Conservation (phyloP, 2,797 vertebrate species). For the Helarctos malayanus region DNA sequence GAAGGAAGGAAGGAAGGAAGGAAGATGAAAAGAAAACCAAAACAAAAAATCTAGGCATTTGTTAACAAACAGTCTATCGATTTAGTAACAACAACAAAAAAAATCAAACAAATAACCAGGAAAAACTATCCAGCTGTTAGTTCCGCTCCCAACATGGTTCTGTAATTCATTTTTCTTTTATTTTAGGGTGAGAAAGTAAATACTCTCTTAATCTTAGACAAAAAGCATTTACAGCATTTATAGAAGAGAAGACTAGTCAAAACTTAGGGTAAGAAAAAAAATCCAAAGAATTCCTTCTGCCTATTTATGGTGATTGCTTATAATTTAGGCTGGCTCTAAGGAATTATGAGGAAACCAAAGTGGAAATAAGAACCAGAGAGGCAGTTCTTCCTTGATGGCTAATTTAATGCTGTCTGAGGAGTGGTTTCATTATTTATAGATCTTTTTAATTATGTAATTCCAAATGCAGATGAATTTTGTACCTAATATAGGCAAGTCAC, state of each 20-base stretch:
- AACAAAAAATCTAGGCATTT: neutral
- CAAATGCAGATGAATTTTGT: neutral
- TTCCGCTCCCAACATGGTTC: neutral
- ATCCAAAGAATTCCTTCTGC: neutral
- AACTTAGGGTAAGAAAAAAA: neutral
- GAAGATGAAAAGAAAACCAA: neutral
- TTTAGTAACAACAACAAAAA: neutral
- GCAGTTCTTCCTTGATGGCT: neutral
- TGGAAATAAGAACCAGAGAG: conserved; percentile 18
- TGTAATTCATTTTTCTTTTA: conserved; percentile 31
- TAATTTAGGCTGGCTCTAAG: neutral
- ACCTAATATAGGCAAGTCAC: neutral
- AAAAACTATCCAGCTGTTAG: neutral
- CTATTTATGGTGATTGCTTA: conserved; percentile 42
- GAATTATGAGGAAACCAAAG: conserved; percentile 10
- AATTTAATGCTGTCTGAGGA: conserved; percentile 20
- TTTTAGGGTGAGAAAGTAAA: neutral
- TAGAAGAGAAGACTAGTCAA: neutral
- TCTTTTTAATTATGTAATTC: conserved; percentile 23
- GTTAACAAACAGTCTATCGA: conserved; percentile 1
- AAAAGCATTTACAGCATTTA: neutral
- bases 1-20: too few species aligned
- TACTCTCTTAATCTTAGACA: neutral
- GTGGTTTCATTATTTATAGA: conserved; percentile 36
- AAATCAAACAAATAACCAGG: neutral